These are phyloP conservation scores for Phyllotreta cruciferae DNA, from an alignment of 2,888 invertebrate genomes.

Conservation along the genomic window DNA sequence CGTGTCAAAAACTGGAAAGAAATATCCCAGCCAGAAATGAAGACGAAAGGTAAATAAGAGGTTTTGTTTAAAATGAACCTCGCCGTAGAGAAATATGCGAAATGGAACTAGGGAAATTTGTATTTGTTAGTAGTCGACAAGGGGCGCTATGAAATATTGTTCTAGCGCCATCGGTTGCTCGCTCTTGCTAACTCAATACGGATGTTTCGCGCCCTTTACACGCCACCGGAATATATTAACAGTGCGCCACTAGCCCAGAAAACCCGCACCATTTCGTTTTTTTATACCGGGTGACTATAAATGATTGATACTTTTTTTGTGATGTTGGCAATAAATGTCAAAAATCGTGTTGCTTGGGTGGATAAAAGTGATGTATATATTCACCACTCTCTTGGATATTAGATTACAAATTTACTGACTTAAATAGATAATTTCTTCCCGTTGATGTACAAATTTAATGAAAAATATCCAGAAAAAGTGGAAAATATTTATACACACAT, in stretches of 20 bases:
- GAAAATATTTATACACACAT: too few species aligned
- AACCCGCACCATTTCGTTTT: slow-evolving; percentile 17
- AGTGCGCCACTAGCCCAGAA: slow-evolving; percentile 28
- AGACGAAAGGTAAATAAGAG: slow-evolving; percentile 42
- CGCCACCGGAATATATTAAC: slow-evolving; percentile 45
- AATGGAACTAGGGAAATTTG: slow-evolving; percentile 43
- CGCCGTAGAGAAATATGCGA: slow-evolving; percentile 38
- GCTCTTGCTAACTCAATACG: slow-evolving; percentile 52
- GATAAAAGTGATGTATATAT: too few species aligned
- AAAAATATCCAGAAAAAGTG: too few species aligned
- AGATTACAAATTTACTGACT: too few species aligned
- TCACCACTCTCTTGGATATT: too few species aligned
- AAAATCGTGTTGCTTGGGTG: too few species aligned
- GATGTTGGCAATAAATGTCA: too few species aligned
- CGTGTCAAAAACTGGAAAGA: slow-evolving; percentile 33
- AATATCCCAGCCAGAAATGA: slow-evolving; percentile 37
- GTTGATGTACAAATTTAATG: too few species aligned
- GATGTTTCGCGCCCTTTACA: slow-evolving; percentile 45
- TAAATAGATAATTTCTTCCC: too few species aligned
- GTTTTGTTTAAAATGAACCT: slow-evolving; percentile 43
- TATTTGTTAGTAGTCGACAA: slow-evolving; percentile 52
- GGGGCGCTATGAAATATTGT: slow-evolving; percentile 51
- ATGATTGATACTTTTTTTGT: too few species aligned
- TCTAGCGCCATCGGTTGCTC: slow-evolving; percentile 45
- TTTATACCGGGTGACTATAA: background rate